Base-by-base conservation (phyloP, 2,888 invertebrate genomes). In the Scotopteryx bipunctaria region DNA sequence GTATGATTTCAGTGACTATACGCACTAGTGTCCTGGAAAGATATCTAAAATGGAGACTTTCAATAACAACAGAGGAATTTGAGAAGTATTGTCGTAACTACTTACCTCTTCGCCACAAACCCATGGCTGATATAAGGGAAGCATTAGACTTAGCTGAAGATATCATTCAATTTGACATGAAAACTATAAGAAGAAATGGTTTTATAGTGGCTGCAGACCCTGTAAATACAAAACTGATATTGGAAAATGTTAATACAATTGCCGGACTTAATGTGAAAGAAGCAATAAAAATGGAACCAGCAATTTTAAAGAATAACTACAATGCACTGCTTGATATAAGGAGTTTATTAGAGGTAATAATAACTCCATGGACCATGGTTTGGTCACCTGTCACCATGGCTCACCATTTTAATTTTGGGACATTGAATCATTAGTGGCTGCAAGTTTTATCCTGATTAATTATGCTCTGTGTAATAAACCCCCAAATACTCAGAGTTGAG, bases 131-230 rank as follows among this genome's bases (percentile, higher is more conserved):
- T 49, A 84, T 94, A 3, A 89, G 90, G 65, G 83, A 91, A 70
- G 90, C 92, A 43, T 76, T 94, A 9, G 70, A 91, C 21, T 63
- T 93, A 51, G 91, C 94, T 1, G 76, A 91, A 55, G 78, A 88
- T 33, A 87, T 92, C 2, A 78, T 95, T 0, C 91, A 92, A 31
- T 92, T 94, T 59, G 71, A 91, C 3, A 69, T 73, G 11, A 83
- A 85, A 5, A 81, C 81, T 60, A 91, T 95, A 6, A 81, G 84
- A 56, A 91, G 91, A 50, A 91, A 93, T 76, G 91, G 91, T 0
- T 94, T 92, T 59, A 70, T 95, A 1, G 75, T 94, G 35, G 82
- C 91, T 40, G 83, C 85, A 0, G 92, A 93, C 69, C 93, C 94
- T 0, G 74, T 91, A 1, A 92, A 94, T 61, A 85, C 93, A 0